Percentiles rank a stretch among this genome's conserved stretches.
Evolutionary conservation across 2,888 invertebrate genomes (phyloP).

Genomic region (Cancer borealis): DNA sequence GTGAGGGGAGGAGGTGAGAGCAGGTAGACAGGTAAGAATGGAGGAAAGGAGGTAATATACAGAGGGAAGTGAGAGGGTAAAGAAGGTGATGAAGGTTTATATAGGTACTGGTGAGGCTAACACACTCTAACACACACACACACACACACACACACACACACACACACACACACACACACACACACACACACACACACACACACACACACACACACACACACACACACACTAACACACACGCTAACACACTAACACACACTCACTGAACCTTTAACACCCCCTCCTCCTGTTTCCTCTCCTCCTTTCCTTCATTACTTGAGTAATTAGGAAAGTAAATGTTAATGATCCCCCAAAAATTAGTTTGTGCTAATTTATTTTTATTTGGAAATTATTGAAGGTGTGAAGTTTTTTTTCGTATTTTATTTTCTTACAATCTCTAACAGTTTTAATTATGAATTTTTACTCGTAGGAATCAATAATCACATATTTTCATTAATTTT

Average conservation of each 20-base stretch:
- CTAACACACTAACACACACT: not conserved
- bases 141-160: no score
- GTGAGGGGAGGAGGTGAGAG: not conserved
- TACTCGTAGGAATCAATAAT: no score
- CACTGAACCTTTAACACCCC: not conserved
- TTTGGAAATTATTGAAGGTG: no score
- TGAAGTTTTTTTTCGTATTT: not conserved
- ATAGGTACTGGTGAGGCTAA: not conserved
- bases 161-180: no score
- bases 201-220: not conserved
- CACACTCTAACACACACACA: not conserved
- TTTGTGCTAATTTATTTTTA: not conserved
- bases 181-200: no score
- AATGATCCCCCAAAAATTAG: no score
- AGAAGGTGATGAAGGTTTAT: not conserved
- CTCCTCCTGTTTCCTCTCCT: not conserved
- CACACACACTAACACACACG: not conserved
- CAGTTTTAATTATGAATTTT: not conserved
- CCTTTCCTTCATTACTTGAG: not conserved
- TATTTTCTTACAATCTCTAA: not conserved
- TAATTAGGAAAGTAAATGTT: not conserved
- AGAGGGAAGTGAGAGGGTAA: not conserved
- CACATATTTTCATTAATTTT: not conserved
- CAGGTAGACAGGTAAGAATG: not conserved
- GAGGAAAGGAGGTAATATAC: conserved; percentile 13